A percentile compares a stretch with the other conserved stretches of the same genome.
These are phyloP conservation scores for Porphyrio hochstetteri DNA, from an alignment of 2,113 vertebrate genomes.

Conservation along the genomic window DNA sequence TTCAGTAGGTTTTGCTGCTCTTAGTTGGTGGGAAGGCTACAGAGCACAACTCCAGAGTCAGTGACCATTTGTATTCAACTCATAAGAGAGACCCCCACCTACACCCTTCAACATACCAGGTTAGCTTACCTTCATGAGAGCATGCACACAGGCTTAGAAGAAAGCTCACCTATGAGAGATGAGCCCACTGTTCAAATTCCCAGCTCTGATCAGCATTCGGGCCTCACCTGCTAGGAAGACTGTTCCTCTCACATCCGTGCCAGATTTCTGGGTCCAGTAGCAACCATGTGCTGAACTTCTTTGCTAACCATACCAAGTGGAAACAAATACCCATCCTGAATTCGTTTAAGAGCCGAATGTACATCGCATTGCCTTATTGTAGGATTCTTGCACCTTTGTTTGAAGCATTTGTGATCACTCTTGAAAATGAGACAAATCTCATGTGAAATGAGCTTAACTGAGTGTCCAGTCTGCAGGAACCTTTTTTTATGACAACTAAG, in stretches of 20 bases:
- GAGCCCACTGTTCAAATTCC: background rate
- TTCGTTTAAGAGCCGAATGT: background rate
- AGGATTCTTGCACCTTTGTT: background rate
- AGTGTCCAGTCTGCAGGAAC: background rate
- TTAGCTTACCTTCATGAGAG: background rate
- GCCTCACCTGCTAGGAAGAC: background rate
- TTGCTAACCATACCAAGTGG: background rate
- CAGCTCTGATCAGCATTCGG: background rate
- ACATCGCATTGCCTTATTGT: rapidly evolving
- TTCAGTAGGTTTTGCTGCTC: background rate
- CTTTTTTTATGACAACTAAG: background rate
- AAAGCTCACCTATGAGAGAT: background rate
- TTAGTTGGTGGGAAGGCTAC: background rate
- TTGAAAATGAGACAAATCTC: background rate
- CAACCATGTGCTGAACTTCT: background rate
- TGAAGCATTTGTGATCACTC: background rate
- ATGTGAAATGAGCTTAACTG: background rate
- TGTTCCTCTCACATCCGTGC: background rate
- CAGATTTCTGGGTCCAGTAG: background rate
- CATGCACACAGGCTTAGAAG: background rate
- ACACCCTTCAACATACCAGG: background rate
- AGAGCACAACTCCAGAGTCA: background rate
- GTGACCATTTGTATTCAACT: background rate
- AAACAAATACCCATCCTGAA: background rate
- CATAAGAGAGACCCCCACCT: background rate